phyloP scores from a whole-genome alignment of 2,888 invertebrate genomes.

The Dicycla oo region DNA sequence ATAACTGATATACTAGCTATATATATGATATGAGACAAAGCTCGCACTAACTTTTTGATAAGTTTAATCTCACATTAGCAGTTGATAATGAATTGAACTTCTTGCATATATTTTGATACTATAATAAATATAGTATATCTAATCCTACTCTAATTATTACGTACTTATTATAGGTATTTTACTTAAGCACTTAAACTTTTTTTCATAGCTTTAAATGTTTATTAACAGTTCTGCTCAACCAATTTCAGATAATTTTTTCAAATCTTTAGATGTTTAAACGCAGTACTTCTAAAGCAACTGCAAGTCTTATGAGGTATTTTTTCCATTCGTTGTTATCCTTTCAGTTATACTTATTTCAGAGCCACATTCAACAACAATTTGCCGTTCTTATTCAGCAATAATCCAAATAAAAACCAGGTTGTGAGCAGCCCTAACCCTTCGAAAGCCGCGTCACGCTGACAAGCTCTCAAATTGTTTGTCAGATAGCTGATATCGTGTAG shows the following conservation, averaged over 20 bases:
- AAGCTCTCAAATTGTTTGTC: constrained; percentile 50
- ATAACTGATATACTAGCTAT: too few species aligned
- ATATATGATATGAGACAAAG: constrained; percentile 4
- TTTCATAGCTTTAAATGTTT: neutral
- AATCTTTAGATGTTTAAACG: neutral
- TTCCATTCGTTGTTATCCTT: neutral
- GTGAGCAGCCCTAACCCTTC: constrained; percentile 30
- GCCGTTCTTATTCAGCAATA: neutral
- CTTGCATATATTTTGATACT: neutral
- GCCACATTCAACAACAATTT: neutral
- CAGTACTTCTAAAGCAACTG: neutral
- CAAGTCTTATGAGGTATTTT: neutral
- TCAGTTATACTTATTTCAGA: neutral
- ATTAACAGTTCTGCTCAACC: neutral
- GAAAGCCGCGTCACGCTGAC: constrained; percentile 64
- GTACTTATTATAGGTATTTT: neutral
- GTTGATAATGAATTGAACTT: constrained; percentile 1
- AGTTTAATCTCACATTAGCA: neutral
- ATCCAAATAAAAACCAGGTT: too few species aligned
- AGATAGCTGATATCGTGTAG: constrained; percentile 47
- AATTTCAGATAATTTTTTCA: neutral
- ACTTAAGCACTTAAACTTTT: neutral
- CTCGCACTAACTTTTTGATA: neutral
- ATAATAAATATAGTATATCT: too few species aligned
- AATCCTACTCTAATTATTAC: too few species aligned